These are phyloP conservation scores for Phaethon lepturus DNA, from an alignment of 2,113 vertebrate species.

Conservation along the genomic window DNA sequence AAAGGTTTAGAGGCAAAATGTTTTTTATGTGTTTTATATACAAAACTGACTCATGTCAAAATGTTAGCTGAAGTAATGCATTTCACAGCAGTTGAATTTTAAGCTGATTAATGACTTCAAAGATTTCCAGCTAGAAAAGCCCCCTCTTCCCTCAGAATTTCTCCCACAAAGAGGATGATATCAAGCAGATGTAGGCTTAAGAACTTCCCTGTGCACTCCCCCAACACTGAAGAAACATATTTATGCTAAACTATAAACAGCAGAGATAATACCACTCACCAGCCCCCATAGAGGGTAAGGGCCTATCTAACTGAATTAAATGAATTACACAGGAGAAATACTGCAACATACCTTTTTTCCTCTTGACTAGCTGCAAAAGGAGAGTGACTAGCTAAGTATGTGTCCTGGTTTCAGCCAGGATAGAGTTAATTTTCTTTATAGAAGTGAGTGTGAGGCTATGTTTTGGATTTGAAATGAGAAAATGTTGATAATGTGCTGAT, in stretches of 20 bases:
- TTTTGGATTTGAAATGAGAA: no score
- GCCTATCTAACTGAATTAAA: not conserved
- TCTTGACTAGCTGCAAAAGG: not conserved
- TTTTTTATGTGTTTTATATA: not conserved
- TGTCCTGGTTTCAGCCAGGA: no score
- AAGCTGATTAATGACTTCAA: not conserved
- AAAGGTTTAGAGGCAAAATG: not conserved
- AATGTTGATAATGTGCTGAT: no score
- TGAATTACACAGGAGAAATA: not conserved
- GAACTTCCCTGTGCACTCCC: not conserved
- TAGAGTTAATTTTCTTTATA: no score
- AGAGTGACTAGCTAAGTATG: not conserved
- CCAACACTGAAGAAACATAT: not conserved
- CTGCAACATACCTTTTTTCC: not conserved
- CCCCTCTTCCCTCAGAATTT: not conserved
- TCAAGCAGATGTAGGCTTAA: not conserved
- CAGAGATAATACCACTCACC: not conserved
- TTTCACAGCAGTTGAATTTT: not conserved
- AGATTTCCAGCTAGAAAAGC: not conserved
- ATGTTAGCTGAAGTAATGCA: not conserved
- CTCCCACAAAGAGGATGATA: not conserved
- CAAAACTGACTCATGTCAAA: not conserved
- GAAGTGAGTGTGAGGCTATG: no score
- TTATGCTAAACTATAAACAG: not conserved
- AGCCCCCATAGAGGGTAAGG: not conserved